These are phyloP conservation scores for Nomada fabriciana DNA, from an alignment of 2,888 invertebrate genomes.

Conservation along the genomic window DNA sequence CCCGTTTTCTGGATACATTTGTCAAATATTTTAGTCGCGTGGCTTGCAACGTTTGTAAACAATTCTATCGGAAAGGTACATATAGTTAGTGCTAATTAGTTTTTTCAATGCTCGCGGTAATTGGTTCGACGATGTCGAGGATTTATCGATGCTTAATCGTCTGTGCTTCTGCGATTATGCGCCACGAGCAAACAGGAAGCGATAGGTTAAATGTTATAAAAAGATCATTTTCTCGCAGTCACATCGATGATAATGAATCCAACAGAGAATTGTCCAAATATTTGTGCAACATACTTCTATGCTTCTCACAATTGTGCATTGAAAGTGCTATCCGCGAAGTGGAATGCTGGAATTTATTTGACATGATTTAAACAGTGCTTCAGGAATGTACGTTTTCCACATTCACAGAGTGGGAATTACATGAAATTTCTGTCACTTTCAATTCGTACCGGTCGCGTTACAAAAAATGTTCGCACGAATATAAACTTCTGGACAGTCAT, in stretches of 20 bases:
- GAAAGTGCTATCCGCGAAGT: slow-evolving; percentile 27
- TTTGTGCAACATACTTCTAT: background rate
- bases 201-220: background rate
- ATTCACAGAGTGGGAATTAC: background rate
- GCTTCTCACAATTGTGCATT: slow-evolving; percentile 17
- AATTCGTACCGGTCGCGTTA: background rate
- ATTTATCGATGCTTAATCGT: background rate
- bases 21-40: background rate
- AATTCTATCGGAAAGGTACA: background rate
- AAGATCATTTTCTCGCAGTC: background rate
- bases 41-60: background rate
- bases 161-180: background rate
- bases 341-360: slow-evolving; percentile 17
- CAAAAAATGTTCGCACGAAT: background rate
- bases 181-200: background rate
- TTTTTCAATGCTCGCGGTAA: background rate
- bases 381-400: background rate
- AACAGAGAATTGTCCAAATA: background rate
- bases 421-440: background rate
- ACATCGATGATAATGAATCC: background rate
- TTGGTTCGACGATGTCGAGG: background rate
- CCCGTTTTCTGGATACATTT: background rate
- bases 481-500: slow-evolving; percentile 2
- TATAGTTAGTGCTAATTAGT: background rate
- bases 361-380: slow-evolving; percentile 24